Base-by-base conservation (phyloP, 2,888 invertebrate species). In the Drosophila phalerata region DNA sequence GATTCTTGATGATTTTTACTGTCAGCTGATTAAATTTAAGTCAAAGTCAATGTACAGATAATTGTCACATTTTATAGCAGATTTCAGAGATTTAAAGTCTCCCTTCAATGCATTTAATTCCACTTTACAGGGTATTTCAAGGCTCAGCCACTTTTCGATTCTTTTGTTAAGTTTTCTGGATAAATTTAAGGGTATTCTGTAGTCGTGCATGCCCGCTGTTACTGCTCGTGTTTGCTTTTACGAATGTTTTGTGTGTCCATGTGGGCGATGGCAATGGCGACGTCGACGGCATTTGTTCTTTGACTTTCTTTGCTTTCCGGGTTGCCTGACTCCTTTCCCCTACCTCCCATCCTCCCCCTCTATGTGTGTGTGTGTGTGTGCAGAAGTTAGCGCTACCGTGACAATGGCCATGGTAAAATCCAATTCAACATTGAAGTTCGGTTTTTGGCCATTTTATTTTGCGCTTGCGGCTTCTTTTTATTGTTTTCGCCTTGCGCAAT, bases 241-340 rank as follows among this genome's bases (percentile, higher is more conserved):
- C 65, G 57, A 75, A 75, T 71, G 72, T 75, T 65, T 65, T 75
- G 65, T 65, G 67, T 69, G 72, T 65, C 71, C 74, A 62, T 67
- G 64, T 57, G 62, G 73, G 56, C 45, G 68, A 32, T 17, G 45
- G 45, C 34, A 45, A 51, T 47, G 56, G 51, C 32, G 61, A 45
- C 63, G 69, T 48, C 37, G 45, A 38, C 34, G 52, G 52, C 38
- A 88, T 88, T 88, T 88, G 88, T 88, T 89, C 87, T 85, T 89
- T 88, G 85, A 88, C 88, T 89, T 88, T 77, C 84, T 75, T 77
- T 76, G 71, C 84, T 84, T 87, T 82, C 85, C 81, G 83, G 77
- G 70, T 61, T 74, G 61, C 73, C 73, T 45, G 38, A 38, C 30
- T 17, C 28, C 25, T 34, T 19, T 30, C 32, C 48, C 52, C 57